Base-by-base conservation (phyloP, 2,888 invertebrate genomes). In the Apotomis betuletana region DNA sequence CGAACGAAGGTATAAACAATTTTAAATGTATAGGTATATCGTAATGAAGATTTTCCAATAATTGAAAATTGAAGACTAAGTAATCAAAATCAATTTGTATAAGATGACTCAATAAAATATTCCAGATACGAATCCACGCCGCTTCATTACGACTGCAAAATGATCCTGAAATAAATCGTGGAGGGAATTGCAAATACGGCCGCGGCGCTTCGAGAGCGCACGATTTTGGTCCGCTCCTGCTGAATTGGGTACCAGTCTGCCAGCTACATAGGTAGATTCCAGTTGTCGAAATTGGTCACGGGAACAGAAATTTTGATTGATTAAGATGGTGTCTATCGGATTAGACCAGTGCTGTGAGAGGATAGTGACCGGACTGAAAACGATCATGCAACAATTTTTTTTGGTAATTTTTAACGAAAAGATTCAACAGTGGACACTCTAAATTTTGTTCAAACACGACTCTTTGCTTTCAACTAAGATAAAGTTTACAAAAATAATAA, bases 121-220 rank as follows among this genome's bases (percentile, higher is more conserved):
- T 72, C 72, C 13, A 59, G 63, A 46, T 67, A 59, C 63, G 68
- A 59, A 67, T 63, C 63, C 44, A 36, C 51, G 41, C 58, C 38
- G 72, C 15, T 72, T 72, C 68, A 72, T 72, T 72, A 72, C 59
- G 72, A 54, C 58, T 68, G 46, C 63, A 58, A 54, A 59, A 72
- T 68, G 63, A 72, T 72, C 63, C 15, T 59, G 72, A 68, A 72
- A 68, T 72, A 68, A 72, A 68, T 68, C 67, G 71, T 67, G 71
- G 44, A 12, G 52, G 67, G 71, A 72, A 72, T 72, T 62, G 52
- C 58, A 67, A 55, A 63, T 27, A 61, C 60, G 12, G 54, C 64
- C 46, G n/a, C 38, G 44, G 59, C 49, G 55, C 51, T 46, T 58
- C 13, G 38, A 62, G 55, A 55, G 54, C 41, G n/a, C 54, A 54